A percentile compares a stretch with the other conserved stretches of the same genome.
These are phyloP conservation scores for Enteromius argenteus DNA, from an alignment of 2,797 vertebrate genomes.

Conservation along the genomic window DNA sequence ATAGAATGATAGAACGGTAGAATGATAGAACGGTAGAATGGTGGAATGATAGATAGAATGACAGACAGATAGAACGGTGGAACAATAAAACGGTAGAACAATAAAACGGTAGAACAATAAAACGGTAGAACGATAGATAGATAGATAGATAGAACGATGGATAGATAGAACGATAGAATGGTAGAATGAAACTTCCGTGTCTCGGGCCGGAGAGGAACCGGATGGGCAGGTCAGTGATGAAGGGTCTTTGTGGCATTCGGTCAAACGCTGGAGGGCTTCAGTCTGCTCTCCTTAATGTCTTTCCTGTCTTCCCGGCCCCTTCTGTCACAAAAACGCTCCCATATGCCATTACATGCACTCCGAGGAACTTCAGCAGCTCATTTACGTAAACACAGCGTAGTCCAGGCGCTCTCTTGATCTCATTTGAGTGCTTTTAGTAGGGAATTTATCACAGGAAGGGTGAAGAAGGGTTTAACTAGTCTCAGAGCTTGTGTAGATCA, in stretches of 20 bases:
- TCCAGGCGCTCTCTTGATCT: constrained; percentile 15
- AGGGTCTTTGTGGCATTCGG: constrained; percentile 44
- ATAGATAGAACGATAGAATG: too few species aligned
- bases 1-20: too few species aligned
- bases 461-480: not conserved
- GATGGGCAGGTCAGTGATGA: constrained; percentile 55
- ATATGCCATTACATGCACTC: constrained; percentile 54
- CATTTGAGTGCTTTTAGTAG: not conserved
- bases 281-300: constrained; percentile 58
- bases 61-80: too few species aligned
- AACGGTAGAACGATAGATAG: too few species aligned
- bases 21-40: too few species aligned
- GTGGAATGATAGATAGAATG: too few species aligned
- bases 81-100: too few species aligned
- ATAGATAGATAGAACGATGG: too few species aligned
- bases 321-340: constrained; percentile 58
- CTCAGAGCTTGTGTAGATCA: constrained; percentile 18
- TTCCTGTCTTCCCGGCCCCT: constrained; percentile 59
- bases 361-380: constrained; percentile 44
- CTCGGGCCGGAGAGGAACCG: constrained; percentile 18
- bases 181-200: not conserved
- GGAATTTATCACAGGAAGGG: not conserved
- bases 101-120: too few species aligned
- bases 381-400: constrained; percentile 33
- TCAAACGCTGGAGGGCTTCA: constrained; percentile 52